Evolutionary conservation across 2,797 vertebrate genomes (phyloP), one percentile per base, ranked within the genome.

Genomic region (Chromobotia macracanthus): DNA sequence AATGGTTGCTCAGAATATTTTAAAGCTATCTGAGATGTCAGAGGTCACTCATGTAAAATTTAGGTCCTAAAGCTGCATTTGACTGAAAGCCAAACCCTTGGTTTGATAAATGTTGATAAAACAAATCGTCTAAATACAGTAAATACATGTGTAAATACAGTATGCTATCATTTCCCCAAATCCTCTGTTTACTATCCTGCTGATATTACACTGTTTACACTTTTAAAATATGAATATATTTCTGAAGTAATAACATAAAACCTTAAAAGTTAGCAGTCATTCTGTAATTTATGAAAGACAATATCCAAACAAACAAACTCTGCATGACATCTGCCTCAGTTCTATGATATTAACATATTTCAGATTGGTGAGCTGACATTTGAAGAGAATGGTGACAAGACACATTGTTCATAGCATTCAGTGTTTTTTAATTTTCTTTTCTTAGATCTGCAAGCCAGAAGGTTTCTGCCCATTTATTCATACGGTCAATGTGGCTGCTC

Each of bases 391-490:
- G 82, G 21, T 25, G 70, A 63, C n/a, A n/a, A n/a, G n/a, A n/a
- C n/a, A 64, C 67, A 84, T 77, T 84, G 82, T 79, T 75, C 5
- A 85, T 82, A 81, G 84, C 88, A 86, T 88, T 91, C 82, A 89
- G 87, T 89, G 87, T 91, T 79, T 74, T 74, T 88, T 88, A 71
- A 84, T 84, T 77, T 78, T 84, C 79, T 82, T 80, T 86, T 90
- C 91, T 91, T 92, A 91, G 89, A 90, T 90, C 84, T 84, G 81
- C 83, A 87, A 79, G 90, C 89, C 90, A 64, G 86, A 83, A 87
- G 89, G 87, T 87, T 72, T 83, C 83, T 55, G 75, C n/a, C 76
- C 66, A 91, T 92, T 89, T 91, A 93, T 93, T 91, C 83, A 93
- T 92, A 81, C 25, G 0, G 31, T 77, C 88, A 86, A 90, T 88